phyloP scores from a whole-genome alignment of 2,113 vertebrate species.

The Brachyhypopomus gauderio region DNA sequence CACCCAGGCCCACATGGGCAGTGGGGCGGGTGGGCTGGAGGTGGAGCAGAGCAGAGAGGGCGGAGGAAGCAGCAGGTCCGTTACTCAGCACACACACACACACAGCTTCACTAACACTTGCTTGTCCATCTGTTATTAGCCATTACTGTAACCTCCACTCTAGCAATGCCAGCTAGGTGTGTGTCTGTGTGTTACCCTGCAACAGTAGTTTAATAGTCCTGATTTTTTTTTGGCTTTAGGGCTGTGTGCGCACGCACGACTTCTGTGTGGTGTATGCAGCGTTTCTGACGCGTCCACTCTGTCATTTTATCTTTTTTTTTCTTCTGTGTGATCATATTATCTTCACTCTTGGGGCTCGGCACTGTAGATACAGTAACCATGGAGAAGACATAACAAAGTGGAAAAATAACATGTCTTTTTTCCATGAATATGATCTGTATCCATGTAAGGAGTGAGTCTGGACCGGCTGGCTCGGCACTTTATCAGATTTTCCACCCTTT shows the following conservation, averaged over 20 bases:
- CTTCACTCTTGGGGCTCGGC: conserved; percentile 3
- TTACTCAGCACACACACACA: conserved; percentile 35
- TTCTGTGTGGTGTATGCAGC: no score
- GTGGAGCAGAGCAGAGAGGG: not conserved
- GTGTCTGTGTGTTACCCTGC: not conserved
- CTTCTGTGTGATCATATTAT: not conserved
- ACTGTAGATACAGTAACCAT: conserved; percentile 36
- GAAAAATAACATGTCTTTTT: conserved; percentile 16
- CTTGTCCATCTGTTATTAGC: conserved; percentile 23
- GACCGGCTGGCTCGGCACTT: conserved; percentile 22
- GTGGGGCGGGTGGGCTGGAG: conserved; percentile 19
- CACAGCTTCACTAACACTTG: not conserved
- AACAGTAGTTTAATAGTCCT: not conserved
- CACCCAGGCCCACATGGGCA: conserved; percentile 28
- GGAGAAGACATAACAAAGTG: conserved; percentile 34
- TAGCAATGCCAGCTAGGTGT: conserved; percentile 6
- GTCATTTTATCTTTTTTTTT: not conserved
- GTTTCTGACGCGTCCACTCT: not conserved
- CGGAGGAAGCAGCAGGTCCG: conserved; percentile 41
- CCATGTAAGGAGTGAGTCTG: conserved; percentile 10
- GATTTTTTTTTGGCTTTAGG: no score
- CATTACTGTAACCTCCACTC: conserved; percentile 24
- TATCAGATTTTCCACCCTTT: conserved; percentile 18
- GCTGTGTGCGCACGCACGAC: not conserved
- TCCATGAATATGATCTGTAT: conserved; percentile 32